Evolutionary conservation across 2,113 vertebrate genomes (phyloP).

Genomic region (Gymnobelideus leadbeateri): DNA sequence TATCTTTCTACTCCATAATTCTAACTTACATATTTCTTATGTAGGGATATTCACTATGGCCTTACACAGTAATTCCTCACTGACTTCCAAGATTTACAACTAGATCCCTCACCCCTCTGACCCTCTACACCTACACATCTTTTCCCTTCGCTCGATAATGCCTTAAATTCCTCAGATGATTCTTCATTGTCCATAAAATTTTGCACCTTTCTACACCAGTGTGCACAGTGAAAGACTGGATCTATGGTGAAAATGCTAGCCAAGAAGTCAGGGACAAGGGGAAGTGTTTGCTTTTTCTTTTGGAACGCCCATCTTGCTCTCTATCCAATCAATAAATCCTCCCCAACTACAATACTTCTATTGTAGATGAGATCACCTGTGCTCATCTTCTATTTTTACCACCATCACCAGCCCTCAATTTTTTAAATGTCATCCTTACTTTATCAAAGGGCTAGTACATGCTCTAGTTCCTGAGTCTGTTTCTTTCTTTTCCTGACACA

Average conservation of each 20-base stretch:
- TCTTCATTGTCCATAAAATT: not conserved
- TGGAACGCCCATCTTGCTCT: not conserved
- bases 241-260: not conserved
- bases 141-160: not conserved
- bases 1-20: not conserved
- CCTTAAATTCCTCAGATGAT: not conserved
- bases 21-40: not conserved
- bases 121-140: not conserved
- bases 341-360: not conserved
- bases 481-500: not conserved
- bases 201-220: not conserved
- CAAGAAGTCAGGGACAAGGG: not conserved
- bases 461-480: not conserved
- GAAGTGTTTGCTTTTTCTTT: not conserved
- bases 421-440: not conserved
- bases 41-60: not conserved
- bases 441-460: not conserved
- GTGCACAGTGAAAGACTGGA: not conserved
- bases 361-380: not conserved
- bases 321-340: not conserved
- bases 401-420: not conserved
- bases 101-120: accelerated
- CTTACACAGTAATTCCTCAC: not conserved
- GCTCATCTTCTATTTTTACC: not conserved
- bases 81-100: not conserved